These are phyloP conservation scores for Larimichthys polyactis DNA, from an alignment of 2,113 vertebrate species.

Conservation along the genomic window DNA sequence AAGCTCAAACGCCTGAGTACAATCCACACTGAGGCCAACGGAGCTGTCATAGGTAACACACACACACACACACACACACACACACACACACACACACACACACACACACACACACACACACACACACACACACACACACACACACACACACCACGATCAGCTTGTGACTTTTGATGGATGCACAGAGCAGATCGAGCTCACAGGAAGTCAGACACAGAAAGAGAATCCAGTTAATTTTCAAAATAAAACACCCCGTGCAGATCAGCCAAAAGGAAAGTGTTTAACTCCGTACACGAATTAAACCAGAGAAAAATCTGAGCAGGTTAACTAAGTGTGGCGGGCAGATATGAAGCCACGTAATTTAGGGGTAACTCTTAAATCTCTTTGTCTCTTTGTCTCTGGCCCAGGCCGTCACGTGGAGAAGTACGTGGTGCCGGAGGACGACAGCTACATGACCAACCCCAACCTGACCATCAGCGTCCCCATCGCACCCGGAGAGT, in stretches of 20 bases:
- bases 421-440: constrained; percentile 79
- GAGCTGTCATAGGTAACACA: constrained; percentile 70
- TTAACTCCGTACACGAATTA: no score
- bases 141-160: not conserved
- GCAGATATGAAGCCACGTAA: not conserved
- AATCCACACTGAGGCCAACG: constrained; percentile 86
- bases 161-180: no score
- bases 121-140: not conserved
- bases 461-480: constrained; percentile 90
- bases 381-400: not conserved
- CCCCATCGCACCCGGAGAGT: constrained; percentile 95
- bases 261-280: no score
- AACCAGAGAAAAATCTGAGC: no score
- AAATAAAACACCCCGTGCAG: no score
- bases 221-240: no score
- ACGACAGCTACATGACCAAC: constrained; percentile 88
- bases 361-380: not conserved
- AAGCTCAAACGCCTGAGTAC: constrained; percentile 88
- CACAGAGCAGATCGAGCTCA: no score
- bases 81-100: not conserved
- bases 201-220: no score
- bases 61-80: not conserved
- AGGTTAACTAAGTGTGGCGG: no score
- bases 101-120: not conserved
- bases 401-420: constrained; percentile 77